Conservation (phyloP, 2,113 vertebrate species). For the Dicentrarchus labrax region DNA sequence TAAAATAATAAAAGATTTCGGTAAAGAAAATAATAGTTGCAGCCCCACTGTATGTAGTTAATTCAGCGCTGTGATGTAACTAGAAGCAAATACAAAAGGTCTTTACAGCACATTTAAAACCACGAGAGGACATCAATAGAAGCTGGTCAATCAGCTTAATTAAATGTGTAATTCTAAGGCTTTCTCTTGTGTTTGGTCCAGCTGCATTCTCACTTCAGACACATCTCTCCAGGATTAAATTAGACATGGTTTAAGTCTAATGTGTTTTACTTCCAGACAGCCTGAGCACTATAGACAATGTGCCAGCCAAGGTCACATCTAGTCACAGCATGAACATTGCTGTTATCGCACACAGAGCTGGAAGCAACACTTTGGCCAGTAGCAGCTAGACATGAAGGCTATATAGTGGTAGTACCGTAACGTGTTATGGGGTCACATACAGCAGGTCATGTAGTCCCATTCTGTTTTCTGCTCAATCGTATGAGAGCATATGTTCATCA, state of each 20-base stretch:
- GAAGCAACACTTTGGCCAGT: not conserved
- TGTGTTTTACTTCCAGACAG: conserved; percentile 36
- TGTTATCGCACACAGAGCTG: not conserved
- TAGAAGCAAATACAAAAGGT: not conserved
- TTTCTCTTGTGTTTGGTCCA: conserved; percentile 14
- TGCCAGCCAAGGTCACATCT: conserved; percentile 18
- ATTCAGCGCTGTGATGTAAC: not conserved
- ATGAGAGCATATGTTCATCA: not conserved
- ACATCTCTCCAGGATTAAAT: conserved; percentile 26
- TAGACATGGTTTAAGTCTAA: conserved; percentile 34
- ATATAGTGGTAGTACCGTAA: not conserved
- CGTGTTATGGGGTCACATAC: not conserved
- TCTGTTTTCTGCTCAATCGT: not conserved
- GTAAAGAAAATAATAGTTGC: not conserved
- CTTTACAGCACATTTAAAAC: conserved; percentile 10
- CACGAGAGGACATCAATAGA: conserved; percentile 12
- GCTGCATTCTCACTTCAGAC: conserved; percentile 38
- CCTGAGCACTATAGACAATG: not conserved
- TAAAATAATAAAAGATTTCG: not conserved
- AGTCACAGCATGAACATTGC: not conserved
- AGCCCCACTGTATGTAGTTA: not conserved
- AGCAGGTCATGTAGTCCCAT: not conserved
- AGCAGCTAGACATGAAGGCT: not conserved
- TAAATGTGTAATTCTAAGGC: conserved; percentile 19
- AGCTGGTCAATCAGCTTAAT: conserved; percentile 39